Conservation (phyloP, 2,797 vertebrate genomes). For the Chromobotia macracanthus region DNA sequence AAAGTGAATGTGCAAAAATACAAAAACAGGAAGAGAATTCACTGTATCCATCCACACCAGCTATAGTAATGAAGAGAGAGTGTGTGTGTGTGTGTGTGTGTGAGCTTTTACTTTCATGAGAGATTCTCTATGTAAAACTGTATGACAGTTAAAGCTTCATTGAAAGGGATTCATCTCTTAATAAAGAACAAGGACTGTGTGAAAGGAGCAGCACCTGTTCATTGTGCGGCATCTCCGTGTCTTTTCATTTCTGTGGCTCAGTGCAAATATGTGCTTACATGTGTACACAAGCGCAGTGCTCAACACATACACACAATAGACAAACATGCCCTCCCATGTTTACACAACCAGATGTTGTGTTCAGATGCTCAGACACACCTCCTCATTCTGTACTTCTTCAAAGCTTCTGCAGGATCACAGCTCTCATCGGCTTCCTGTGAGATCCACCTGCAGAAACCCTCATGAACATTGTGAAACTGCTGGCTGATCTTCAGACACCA, state of each 20-base stretch:
- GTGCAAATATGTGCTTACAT: constrained; percentile 41
- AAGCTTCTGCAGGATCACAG: constrained; percentile 14
- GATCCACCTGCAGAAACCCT: not conserved
- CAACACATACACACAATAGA: constrained; percentile 16
- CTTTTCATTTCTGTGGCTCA: constrained; percentile 21
- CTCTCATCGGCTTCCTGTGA: not conserved
- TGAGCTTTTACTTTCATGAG: constrained; percentile 24
- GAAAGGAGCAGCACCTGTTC: constrained; percentile 26
- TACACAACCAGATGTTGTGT: not conserved
- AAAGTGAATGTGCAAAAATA: not conserved
- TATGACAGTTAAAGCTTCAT: not conserved
- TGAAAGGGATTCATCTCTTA: constrained; percentile 20
- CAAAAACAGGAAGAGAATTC: constrained; percentile 24
- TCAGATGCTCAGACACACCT: constrained; percentile 9
- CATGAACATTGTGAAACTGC: not conserved
- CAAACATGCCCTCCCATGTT: constrained; percentile 3
- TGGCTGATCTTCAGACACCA: not conserved
- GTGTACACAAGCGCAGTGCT: constrained; percentile 21
- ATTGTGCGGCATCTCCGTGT: constrained; percentile 17
- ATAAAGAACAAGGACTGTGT: not conserved
- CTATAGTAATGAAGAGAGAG: constrained; percentile 14
- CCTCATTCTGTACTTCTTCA: constrained; percentile 17
- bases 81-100: not conserved
- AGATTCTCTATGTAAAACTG: constrained; percentile 10
- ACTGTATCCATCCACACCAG: constrained; percentile 29